Evolutionary conservation across 1,140 invertebrate genomes (phyloP).

Genomic region (Caligus rogercresseyi): DNA sequence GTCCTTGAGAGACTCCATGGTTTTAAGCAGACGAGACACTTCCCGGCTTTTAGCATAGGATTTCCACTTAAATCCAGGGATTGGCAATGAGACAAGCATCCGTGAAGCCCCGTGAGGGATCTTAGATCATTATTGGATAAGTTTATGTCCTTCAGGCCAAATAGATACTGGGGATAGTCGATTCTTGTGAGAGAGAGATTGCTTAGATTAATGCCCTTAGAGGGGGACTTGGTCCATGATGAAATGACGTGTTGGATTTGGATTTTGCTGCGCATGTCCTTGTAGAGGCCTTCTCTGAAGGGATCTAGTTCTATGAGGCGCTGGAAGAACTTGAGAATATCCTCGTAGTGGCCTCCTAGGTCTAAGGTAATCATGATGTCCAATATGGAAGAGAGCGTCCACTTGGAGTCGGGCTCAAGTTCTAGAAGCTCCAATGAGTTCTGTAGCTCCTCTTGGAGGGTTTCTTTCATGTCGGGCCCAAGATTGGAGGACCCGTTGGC

Average conservation of each 20-base stretch:
- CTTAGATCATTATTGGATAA: background rate
- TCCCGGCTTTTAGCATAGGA: too few species aligned
- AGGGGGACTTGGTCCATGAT: background rate
- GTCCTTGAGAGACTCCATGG: too few species aligned
- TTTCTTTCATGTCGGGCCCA: background rate
- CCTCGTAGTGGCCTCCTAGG: background rate
- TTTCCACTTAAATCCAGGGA: background rate
- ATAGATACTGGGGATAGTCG: background rate
- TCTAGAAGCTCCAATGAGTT: slow-evolving; percentile 7
- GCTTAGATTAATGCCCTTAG: background rate
- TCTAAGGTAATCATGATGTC: background rate
- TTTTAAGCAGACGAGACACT: too few species aligned
- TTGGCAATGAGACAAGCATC: background rate
- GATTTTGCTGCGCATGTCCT: background rate
- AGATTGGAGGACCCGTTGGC: background rate
- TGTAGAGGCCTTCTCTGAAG: background rate
- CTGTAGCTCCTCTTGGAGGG: background rate
- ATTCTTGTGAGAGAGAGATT: background rate
- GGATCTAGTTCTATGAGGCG: background rate
- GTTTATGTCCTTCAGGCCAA: background rate
- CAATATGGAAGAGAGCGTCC: slow-evolving; percentile 5
- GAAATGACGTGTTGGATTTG: background rate
- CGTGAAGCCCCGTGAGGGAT: background rate
- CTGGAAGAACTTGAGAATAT: background rate
- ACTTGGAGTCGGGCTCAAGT: slow-evolving; percentile 18